Percentiles rank a stretch among this genome's conserved stretches.
Conservation (phyloP, 1,140 invertebrate species). For the Caerostris darwini region DNA sequence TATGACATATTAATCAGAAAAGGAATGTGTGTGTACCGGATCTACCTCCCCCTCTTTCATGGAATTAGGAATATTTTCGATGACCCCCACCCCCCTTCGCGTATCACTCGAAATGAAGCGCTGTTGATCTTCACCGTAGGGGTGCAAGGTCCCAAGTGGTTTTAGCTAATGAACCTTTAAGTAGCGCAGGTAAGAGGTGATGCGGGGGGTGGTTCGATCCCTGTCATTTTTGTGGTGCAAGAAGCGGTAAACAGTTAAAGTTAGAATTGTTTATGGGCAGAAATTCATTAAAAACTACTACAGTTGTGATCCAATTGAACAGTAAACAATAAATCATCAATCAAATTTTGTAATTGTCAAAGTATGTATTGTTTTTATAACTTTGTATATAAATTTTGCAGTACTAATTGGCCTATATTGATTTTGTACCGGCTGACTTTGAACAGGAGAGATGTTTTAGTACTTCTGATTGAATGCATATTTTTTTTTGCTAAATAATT, state of each 20-base stretch:
- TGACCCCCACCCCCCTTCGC: background rate
- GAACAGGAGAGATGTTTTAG: too few relatives aligned
- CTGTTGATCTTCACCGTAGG: background rate
- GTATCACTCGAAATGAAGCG: constrained; percentile 28
- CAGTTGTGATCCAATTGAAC: too few relatives aligned
- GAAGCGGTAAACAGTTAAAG: background rate
- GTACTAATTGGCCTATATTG: too few relatives aligned
- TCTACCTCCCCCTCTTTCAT: constrained; percentile 15
- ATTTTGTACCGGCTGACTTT: too few relatives aligned
- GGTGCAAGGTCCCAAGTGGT: constrained; percentile 3
- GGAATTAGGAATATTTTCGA: constrained; percentile 21
- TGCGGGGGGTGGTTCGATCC: background rate
- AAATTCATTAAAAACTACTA: background rate
- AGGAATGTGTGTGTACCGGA: constrained; percentile 28
- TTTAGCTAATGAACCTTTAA: constrained; percentile 49
- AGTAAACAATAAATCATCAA: too few relatives aligned
- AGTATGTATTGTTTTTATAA: too few relatives aligned
- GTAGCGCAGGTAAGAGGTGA: background rate
- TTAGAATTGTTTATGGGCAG: background rate
- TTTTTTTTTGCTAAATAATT: too few relatives aligned
- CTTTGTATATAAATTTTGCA: too few relatives aligned
- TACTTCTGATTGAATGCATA: too few relatives aligned
- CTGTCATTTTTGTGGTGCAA: background rate
- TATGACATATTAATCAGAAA: constrained; percentile 41
- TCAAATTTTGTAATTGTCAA: too few relatives aligned